These are phyloP conservation scores for Agapetus fuscipes DNA, from an alignment of 2,888 invertebrate genomes.

Conservation along the genomic window DNA sequence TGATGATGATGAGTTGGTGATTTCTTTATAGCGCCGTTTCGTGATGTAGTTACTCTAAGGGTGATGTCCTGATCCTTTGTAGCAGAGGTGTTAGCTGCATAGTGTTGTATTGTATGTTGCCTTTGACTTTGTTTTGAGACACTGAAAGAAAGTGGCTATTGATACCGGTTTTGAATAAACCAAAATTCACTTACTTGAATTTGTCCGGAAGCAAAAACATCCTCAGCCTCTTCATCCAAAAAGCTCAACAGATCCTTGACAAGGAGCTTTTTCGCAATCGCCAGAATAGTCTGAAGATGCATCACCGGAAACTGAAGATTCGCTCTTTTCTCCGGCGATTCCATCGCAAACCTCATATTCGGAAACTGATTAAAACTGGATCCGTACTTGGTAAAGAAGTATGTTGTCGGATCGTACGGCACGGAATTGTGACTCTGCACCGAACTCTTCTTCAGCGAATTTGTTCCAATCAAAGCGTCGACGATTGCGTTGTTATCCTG, in stretches of 20 bases:
- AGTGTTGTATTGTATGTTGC: too few relatives aligned
- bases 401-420: constrained; percentile 70
- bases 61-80: too few relatives aligned
- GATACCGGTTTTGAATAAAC: too few relatives aligned
- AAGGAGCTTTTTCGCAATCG: constrained; percentile 73
- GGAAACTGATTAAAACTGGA: constrained; percentile 89
- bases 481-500: constrained; percentile 19
- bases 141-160: too few relatives aligned
- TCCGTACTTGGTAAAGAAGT: constrained; percentile 87
- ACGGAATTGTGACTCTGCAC: constrained; percentile 53
- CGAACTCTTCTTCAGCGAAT: constrained; percentile 29
- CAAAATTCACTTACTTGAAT: constrained; percentile 44
- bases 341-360: constrained; percentile 62
- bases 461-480: constrained; percentile 11
- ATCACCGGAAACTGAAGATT: constrained; percentile 62
- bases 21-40: too few relatives aligned
- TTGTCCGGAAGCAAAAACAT: constrained; percentile 63
- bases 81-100: too few relatives aligned
- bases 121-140: too few relatives aligned
- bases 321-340: constrained; percentile 57
- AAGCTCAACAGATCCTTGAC: constrained; percentile 73
- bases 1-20: too few relatives aligned
- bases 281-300: constrained; percentile 70
- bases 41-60: too few relatives aligned
- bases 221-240: constrained; percentile 75